phyloP scores from a whole-genome alignment of 2,797 vertebrate genomes.

The Dromococcyx pavoninus region DNA sequence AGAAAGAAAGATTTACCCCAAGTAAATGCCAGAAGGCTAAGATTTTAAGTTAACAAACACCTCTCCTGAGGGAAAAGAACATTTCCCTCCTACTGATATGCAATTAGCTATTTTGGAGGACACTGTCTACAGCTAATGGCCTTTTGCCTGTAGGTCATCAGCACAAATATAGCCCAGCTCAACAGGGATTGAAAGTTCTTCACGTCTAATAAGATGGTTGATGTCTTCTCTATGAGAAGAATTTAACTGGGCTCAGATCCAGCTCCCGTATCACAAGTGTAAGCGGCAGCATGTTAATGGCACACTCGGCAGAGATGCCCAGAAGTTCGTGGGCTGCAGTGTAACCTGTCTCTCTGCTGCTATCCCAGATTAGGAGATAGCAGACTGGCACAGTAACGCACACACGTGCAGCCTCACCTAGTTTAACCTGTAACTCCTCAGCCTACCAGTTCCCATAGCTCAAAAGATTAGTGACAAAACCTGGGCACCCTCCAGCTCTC shows the following conservation, averaged over 20 bases:
- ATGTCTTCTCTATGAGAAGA: neutral
- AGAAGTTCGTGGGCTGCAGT: neutral
- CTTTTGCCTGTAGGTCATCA: neutral
- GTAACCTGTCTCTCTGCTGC: neutral
- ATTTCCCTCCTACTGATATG: neutral
- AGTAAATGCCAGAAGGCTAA: neutral
- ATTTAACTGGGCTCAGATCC: slow-evolving; percentile 27
- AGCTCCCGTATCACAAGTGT: neutral
- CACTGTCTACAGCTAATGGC: slow-evolving; percentile 11
- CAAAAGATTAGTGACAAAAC: neutral
- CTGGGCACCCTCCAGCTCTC: accelerated
- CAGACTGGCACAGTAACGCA: neutral
- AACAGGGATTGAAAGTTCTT: slow-evolving; percentile 10
- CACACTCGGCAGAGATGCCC: neutral
- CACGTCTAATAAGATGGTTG: neutral
- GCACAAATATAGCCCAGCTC: neutral
- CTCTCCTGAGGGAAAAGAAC: neutral
- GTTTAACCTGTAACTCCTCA: neutral
- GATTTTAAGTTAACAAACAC: neutral
- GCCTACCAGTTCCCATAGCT: neutral
- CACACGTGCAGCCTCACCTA: neutral
- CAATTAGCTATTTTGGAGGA: slow-evolving; percentile 31
- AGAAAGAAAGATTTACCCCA: neutral
- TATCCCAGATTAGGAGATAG: neutral
- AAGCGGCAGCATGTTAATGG: neutral